Evolutionary conservation across 2,888 invertebrate genomes (phyloP), one percentile per base, ranked within the genome.

Genomic region (Agrypnus murinus): DNA sequence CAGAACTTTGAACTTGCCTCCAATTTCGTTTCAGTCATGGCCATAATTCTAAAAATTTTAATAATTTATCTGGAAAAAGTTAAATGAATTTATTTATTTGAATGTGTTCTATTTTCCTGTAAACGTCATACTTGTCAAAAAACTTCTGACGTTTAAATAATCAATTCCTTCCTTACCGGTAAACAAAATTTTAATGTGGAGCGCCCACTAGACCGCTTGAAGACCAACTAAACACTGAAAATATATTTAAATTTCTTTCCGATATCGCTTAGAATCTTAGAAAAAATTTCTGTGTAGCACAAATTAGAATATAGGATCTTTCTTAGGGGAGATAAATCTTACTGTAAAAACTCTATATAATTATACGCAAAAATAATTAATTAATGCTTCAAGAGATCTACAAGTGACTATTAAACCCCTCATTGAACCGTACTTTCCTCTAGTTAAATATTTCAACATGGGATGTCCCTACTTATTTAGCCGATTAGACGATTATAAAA

Each of bases 1-100:
- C n/a, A n/a, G n/a, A n/a, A n/a, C n/a, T n/a, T 2, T 40, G 12
- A 7, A 15, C 12, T 87, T 85, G 90, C 91, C 83, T 91, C 91
- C 77, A 91, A 87, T 80, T 84, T 87, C 50, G 87, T 81, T 38
- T 87, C 86, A 66, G 84, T 82, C 82, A 85, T 85, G 70, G 80
- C 66, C 67, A 71, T 67, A 14, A 7, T 65, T 10, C 12, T 50
- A n/a, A 31, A 32, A 31, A n/a, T n/a, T n/a, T n/a, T n/a, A n/a
- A n/a, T n/a, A n/a, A n/a, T 36, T 9, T 8, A 36, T 8, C 36
- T 8, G 36, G 36, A 48, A 17, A 40, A 48, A 17, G 17, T 58
- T 19, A 40, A 25, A 7, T 34, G 14, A 55, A 68, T 46, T 14
- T 9, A 14, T 14, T 53, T 8, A 34, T 34, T 53, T 55, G 55